Percentiles rank a stretch among this genome's conserved stretches.
phyloP scores from a whole-genome alignment of 2,797 vertebrate genomes.

The Catostomus latipinnis region DNA sequence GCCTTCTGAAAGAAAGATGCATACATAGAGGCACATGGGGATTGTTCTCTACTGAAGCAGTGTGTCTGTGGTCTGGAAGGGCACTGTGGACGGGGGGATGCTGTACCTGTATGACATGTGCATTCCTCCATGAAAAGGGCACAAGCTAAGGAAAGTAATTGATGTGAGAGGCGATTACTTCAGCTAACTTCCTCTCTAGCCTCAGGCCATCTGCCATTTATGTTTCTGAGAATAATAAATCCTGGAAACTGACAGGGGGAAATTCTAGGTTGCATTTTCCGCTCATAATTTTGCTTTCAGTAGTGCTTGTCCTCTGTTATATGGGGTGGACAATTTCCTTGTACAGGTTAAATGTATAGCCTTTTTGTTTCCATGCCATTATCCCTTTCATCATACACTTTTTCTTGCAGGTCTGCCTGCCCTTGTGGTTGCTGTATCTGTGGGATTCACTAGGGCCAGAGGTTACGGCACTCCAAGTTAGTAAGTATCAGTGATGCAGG shows the following conservation, averaged over 20 bases:
- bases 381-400: not conserved
- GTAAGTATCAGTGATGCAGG: conserved; percentile 78
- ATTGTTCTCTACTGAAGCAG: conserved; percentile 12
- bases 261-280: not conserved
- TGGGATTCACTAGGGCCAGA: conserved; percentile 97
- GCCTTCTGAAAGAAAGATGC: conserved; percentile 20
- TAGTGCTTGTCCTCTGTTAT: not conserved
- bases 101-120: conserved; percentile 20
- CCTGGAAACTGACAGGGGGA: not conserved
- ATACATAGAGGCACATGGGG: not conserved
- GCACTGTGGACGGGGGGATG: not conserved
- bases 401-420: conserved; percentile 89
- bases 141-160: conserved; percentile 21
- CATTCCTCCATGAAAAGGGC: conserved; percentile 43
- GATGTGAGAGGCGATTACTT: conserved; percentile 12
- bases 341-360: not conserved
- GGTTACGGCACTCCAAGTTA: conserved; percentile 97
- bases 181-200: not conserved
- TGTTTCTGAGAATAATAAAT: not conserved
- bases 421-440: conserved; percentile 95
- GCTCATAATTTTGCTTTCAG: not conserved
- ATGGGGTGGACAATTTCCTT: not conserved
- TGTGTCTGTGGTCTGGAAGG: conserved; percentile 25
- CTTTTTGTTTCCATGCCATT: conserved; percentile 18
- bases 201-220: not conserved